Evolutionary conservation across 2,888 invertebrate species (phyloP).

Genomic region (Scrobipalpa atriplicella): DNA sequence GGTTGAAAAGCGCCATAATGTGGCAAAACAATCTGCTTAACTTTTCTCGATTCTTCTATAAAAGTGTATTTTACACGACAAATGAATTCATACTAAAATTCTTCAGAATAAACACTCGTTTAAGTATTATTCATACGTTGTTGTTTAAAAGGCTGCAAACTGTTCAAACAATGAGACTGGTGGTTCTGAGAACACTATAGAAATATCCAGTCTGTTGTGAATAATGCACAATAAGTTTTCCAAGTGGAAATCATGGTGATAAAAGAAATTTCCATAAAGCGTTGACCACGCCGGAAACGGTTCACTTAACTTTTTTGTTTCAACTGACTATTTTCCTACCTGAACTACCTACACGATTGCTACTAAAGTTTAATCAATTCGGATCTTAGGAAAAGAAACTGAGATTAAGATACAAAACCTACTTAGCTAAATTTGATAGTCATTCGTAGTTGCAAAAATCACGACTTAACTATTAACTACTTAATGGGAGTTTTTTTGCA

Average conservation of each 20-base stretch:
- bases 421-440: too few relatives aligned
- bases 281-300: neutral
- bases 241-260: neutral
- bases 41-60: slow-evolving; percentile 25
- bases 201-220: neutral
- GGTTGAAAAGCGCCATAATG: slow-evolving; percentile 49
- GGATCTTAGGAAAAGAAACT: too few relatives aligned
- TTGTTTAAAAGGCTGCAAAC: slow-evolving; percentile 54
- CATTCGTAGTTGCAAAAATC: too few relatives aligned
- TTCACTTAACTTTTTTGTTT: too few relatives aligned
- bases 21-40: slow-evolving; percentile 38
- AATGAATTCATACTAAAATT: slow-evolving; percentile 54
- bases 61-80: slow-evolving; percentile 42
- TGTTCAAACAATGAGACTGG: slow-evolving; percentile 68
- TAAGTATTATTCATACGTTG: slow-evolving; percentile 59
- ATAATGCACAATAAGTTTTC: slow-evolving; percentile 10
- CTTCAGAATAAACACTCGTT: slow-evolving; percentile 49
- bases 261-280: slow-evolving; percentile 8
- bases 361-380: too few relatives aligned
- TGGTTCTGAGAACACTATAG: slow-evolving; percentile 31
- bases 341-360: too few relatives aligned
- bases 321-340: too few relatives aligned
- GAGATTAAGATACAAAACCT: too few relatives aligned
- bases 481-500: too few relatives aligned
- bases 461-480: too few relatives aligned